Conservation (phyloP, 2,113 vertebrate species). For the Hippopotamus amphibius region DNA sequence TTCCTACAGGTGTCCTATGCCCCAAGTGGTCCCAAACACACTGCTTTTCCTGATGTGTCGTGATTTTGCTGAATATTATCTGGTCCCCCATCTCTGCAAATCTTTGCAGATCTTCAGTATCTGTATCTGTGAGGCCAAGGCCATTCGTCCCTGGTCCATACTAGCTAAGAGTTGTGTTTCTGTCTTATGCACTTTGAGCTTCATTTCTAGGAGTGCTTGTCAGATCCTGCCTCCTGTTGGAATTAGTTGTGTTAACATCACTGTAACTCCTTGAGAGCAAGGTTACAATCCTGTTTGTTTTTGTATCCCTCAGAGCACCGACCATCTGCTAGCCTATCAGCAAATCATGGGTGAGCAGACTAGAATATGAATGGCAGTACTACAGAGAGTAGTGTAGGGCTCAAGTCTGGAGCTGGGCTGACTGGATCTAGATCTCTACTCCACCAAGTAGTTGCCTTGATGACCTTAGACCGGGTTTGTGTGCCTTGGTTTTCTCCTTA, state of each 20-base stretch:
- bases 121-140: background rate
- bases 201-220: background rate
- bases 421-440: background rate
- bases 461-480: background rate
- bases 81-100: background rate
- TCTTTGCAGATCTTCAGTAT: background rate
- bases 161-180: background rate
- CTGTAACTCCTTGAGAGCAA: background rate
- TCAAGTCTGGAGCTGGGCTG: background rate
- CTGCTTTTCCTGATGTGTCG: background rate
- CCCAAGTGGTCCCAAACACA: accelerated
- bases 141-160: background rate
- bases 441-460: background rate
- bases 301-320: background rate
- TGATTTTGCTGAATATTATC: background rate
- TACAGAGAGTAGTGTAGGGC: background rate
- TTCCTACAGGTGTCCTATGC: background rate
- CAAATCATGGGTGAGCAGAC: background rate
- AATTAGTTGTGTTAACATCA: background rate
- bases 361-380: background rate
- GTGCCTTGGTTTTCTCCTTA: background rate
- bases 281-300: background rate
- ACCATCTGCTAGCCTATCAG: background rate
- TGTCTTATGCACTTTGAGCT: background rate
- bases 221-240: background rate